Percentiles rank a stretch among this genome's conserved stretches.
Conservation (phyloP, 2,113 vertebrate species). For the Xenotilapia caudafasciata region DNA sequence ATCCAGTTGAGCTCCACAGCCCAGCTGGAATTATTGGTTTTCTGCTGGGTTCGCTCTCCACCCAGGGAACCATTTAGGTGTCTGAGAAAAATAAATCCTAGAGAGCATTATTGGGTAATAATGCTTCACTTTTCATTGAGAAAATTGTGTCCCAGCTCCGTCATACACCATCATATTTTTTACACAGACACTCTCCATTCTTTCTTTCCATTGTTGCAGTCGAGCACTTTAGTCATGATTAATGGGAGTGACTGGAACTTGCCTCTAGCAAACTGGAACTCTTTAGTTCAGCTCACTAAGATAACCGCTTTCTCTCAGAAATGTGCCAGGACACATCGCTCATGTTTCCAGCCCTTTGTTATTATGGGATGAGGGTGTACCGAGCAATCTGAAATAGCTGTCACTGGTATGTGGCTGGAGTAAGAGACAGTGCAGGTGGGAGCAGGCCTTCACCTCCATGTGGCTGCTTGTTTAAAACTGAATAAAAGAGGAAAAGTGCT, state of each 20-base stretch:
- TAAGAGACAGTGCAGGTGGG: constrained; percentile 19
- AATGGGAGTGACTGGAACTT: background rate
- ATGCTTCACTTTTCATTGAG: constrained; percentile 63
- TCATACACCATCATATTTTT: constrained; percentile 23
- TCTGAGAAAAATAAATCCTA: constrained; percentile 56
- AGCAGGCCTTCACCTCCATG: constrained; percentile 23
- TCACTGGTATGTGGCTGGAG: constrained; percentile 27
- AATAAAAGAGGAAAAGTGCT: constrained; percentile 25
- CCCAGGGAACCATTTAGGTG: constrained; percentile 52
- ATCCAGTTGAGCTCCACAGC: constrained; percentile 51
- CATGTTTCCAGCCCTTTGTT: background rate
- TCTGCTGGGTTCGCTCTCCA: constrained; percentile 40
- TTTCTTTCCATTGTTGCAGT: background rate
- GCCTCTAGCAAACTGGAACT: background rate
- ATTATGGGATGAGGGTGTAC: background rate
- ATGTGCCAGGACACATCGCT: background rate
- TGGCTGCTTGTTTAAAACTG: constrained; percentile 31
- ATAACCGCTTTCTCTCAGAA: background rate
- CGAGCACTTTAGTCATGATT: constrained; percentile 6
- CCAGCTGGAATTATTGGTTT: constrained; percentile 60
- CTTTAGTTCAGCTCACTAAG: constrained; percentile 4
- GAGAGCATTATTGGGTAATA: constrained; percentile 63
- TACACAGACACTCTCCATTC: background rate
- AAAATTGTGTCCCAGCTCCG: constrained; percentile 52
- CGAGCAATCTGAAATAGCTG: background rate